Evolutionary conservation across 1,140 invertebrate genomes (phyloP).

Genomic region (Euglossa dilemma): DNA sequence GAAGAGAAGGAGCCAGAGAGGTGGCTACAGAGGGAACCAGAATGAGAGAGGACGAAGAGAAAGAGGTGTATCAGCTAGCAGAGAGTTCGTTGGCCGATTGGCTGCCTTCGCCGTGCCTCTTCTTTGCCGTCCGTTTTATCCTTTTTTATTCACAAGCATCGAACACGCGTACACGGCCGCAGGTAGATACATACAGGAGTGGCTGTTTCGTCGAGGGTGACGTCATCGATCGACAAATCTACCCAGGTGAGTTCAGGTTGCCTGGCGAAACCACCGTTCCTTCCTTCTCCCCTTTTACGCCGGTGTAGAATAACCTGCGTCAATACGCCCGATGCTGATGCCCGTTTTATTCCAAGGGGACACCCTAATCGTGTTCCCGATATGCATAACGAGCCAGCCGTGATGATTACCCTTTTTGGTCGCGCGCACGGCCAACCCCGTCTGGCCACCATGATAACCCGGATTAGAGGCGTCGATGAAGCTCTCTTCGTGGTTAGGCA

Average conservation of each 20-base stretch:
- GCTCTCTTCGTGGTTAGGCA: neutral
- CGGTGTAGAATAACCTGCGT: neutral
- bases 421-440: too few relatives aligned
- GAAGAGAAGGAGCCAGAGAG: neutral
- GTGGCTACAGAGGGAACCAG: neutral
- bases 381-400: neutral
- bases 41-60: slow-evolving; percentile 31
- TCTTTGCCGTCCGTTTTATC: slow-evolving; percentile 46
- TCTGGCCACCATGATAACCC: neutral
- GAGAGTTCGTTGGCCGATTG: slow-evolving; percentile 69
- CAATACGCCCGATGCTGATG: neutral
- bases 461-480: neutral
- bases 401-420: neutral
- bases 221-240: slow-evolving; percentile 63
- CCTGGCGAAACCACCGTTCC: slow-evolving; percentile 20
- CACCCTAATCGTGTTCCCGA: slow-evolving; percentile 16
- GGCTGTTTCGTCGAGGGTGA: slow-evolving; percentile 55
- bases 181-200: slow-evolving; percentile 36
- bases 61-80: slow-evolving; percentile 49
- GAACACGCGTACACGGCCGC: slow-evolving; percentile 45
- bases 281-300: neutral
- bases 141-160: slow-evolving; percentile 53
- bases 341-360: neutral
- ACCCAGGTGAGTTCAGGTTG: slow-evolving; percentile 54
- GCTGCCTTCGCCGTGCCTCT: slow-evolving; percentile 51